Evolutionary conservation across 2,797 vertebrate species (phyloP).

Genomic region (Fratercula arctica): DNA sequence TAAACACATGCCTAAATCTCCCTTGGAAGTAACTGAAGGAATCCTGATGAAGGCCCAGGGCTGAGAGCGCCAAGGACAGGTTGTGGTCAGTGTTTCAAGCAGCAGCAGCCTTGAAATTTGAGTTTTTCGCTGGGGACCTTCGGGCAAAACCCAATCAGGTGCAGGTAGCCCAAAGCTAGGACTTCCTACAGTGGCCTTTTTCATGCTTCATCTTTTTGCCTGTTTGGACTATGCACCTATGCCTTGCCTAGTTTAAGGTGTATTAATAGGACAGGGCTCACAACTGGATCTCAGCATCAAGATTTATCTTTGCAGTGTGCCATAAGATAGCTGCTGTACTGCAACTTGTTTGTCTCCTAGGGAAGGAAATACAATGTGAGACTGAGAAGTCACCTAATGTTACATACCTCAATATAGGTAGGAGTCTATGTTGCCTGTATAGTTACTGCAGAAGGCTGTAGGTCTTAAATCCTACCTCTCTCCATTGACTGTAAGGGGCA

Average conservation of each 20-base stretch:
- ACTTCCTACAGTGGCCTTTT: neutral
- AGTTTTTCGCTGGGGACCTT: neutral
- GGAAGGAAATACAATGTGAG: neutral
- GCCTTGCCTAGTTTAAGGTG: neutral
- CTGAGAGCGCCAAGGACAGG: neutral
- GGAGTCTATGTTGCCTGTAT: neutral
- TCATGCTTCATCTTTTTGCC: neutral
- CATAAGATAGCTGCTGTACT: neutral
- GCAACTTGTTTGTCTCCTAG: neutral
- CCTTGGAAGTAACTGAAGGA: neutral
- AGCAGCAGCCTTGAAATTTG: neutral
- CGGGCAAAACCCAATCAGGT: neutral
- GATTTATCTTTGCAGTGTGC: neutral
- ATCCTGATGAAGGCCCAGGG: neutral
- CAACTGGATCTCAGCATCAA: neutral
- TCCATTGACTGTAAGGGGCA: neutral
- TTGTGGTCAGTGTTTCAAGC: neutral
- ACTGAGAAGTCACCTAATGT: neutral
- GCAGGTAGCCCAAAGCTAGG: neutral
- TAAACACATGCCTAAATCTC: neutral
- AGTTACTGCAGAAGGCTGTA: neutral
- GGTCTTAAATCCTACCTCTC: neutral
- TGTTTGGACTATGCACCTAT: neutral
- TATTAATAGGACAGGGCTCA: neutral
- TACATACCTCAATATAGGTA: neutral